Percentiles rank a stretch among this genome's conserved stretches.
phyloP scores from a whole-genome alignment of 2,113 vertebrate species.

The Perca schrenkii region DNA sequence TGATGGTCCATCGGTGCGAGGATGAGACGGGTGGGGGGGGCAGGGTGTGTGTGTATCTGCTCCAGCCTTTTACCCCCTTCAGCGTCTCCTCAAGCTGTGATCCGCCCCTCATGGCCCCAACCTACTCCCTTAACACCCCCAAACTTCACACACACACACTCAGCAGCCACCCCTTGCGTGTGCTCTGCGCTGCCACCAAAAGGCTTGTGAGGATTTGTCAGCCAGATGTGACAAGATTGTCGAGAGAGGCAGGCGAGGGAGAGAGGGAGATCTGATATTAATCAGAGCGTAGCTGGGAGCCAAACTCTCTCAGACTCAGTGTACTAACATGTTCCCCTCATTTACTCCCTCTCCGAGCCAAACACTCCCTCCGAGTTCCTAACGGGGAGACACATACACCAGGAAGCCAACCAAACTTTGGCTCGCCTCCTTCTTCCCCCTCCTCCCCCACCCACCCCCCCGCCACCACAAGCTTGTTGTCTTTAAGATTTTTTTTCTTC shows the following conservation, averaged over 20 bases:
- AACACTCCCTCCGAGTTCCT: constrained; percentile 77
- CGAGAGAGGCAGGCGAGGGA: constrained; percentile 86
- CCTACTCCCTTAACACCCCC: constrained; percentile 24
- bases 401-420: constrained; percentile 63
- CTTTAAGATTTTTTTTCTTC: constrained; percentile 33
- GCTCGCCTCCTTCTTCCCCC: neutral
- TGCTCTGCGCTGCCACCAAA: constrained; percentile 84
- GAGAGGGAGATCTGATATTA: constrained; percentile 91
- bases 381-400: constrained; percentile 50
- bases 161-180: constrained; percentile 16
- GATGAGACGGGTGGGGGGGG: neutral
- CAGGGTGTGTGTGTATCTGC: constrained; percentile 64
- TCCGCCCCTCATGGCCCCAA: constrained; percentile 53
- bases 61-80: constrained; percentile 80
- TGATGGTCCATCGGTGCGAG: constrained; percentile 83
- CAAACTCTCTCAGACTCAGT: constrained; percentile 91
- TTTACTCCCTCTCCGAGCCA: constrained; percentile 87
- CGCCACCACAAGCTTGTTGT: constrained; percentile 13
- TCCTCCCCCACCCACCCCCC: neutral
- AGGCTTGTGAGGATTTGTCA: constrained; percentile 91
- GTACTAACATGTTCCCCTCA: constrained; percentile 93
- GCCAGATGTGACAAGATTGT: constrained; percentile 95
- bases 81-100: constrained; percentile 86
- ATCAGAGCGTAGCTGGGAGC: constrained; percentile 92
- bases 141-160: constrained; percentile 14